phyloP scores from a whole-genome alignment of 35 echinoderm and acorn worm genomes.

The Strongylocentrotus purpuratus region DNA sequence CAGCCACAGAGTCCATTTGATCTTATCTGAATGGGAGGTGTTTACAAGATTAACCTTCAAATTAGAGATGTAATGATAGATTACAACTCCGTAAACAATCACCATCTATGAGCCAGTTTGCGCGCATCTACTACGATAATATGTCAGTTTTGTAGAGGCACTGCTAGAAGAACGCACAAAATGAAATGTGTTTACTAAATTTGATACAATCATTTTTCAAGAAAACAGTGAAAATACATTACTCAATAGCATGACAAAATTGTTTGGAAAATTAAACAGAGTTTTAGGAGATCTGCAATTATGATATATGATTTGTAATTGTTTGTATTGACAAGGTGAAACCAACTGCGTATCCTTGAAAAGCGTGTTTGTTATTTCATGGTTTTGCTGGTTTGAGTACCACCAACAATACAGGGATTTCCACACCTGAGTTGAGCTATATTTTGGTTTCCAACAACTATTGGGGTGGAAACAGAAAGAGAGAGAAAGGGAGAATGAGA shows the following conservation, averaged over 20 bases:
- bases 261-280: neutral
- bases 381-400: neutral
- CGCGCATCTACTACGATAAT: neutral
- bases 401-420: neutral
- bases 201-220: neutral
- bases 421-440: neutral
- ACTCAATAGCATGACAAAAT: neutral
- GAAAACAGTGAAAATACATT: neutral
- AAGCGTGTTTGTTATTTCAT: constrained; percentile 18
- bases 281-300: neutral
- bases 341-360: neutral
- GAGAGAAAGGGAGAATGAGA: neutral
- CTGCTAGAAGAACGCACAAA: neutral
- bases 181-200: neutral
- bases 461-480: neutral
- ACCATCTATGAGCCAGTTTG: neutral
- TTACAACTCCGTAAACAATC: neutral
- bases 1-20: neutral
- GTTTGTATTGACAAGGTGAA: neutral
- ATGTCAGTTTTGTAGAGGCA: neutral
- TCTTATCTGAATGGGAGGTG: neutral
- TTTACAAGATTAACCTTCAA: neutral
- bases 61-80: neutral
- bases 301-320: neutral
- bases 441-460: neutral